Conservation (phyloP, 2,888 invertebrate species). For the Phytoseiulus persimilis region DNA sequence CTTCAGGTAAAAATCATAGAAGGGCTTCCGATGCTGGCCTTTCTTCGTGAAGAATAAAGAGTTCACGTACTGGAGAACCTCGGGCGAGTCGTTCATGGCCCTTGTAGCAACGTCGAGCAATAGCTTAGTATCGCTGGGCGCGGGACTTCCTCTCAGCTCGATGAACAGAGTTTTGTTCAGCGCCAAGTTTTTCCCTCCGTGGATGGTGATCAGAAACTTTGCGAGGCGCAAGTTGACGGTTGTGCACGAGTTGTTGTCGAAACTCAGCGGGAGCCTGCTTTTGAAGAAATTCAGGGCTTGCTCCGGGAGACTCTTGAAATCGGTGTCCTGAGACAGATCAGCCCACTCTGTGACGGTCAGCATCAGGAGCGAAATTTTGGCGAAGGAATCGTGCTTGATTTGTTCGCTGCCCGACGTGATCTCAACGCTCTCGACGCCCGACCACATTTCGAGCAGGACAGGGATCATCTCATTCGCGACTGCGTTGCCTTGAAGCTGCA, state of each 20-base stretch:
- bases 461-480: background rate
- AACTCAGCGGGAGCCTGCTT: background rate
- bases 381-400: slow-evolving; percentile 18
- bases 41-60: slow-evolving; percentile 15
- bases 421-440: slow-evolving; percentile 6
- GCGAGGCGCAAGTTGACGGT: slow-evolving; percentile 6
- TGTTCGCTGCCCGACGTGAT: background rate
- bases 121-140: background rate
- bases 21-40: background rate
- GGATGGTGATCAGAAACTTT: background rate
- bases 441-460: slow-evolving; percentile 22
- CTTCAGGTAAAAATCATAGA: slow-evolving; percentile 7
- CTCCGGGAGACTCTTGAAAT: background rate
- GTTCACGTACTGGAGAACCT: slow-evolving; percentile 11
- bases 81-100: slow-evolving; percentile 16
- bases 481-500: background rate
- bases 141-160: background rate
- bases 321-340: slow-evolving; percentile 8
- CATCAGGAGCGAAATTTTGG: background rate
- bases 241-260: background rate
- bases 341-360: slow-evolving; percentile 22
- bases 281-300: slow-evolving; percentile 7
- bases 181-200: slow-evolving; percentile 13
- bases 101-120: background rate
- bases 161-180: background rate